Conservation (phyloP, 2,113 vertebrate species). For the Bujurquina vittata region DNA sequence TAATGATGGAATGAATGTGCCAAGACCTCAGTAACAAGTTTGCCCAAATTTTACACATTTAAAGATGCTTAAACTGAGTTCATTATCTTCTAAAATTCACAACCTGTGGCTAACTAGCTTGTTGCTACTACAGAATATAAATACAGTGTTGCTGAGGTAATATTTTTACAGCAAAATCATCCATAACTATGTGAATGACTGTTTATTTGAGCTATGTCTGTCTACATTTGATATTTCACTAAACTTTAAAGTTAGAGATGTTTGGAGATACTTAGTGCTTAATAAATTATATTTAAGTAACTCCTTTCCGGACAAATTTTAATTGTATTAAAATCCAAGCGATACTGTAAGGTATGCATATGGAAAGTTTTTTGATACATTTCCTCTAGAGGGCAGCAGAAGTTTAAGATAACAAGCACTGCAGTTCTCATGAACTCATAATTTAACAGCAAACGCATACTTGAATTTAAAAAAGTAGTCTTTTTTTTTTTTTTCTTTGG, state of each 20-base stretch:
- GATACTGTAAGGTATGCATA: not conserved
- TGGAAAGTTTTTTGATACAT: not conserved
- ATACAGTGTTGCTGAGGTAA: not conserved
- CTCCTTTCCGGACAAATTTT: not conserved
- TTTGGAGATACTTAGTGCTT: not conserved
- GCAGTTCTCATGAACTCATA: not conserved
- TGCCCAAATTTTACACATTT: not conserved
- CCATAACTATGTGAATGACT: not conserved
- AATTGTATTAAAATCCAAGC: not conserved
- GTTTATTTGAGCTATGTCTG: no score
- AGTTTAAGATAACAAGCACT: not conserved
- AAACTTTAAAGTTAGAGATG: no score
- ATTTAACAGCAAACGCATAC: not conserved
- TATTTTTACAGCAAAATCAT: not conserved
- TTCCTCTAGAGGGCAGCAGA: constrained; percentile 70
- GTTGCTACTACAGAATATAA: not conserved
- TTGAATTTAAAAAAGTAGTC: not conserved
- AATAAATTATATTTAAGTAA: not conserved
- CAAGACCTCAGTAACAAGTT: not conserved
- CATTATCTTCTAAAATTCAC: not conserved
- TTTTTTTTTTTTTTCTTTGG: no score
- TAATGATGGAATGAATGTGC: not conserved
- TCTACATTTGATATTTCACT: not conserved
- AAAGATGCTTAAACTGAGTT: not conserved
- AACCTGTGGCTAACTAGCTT: not conserved